A percentile compares a stretch with the other conserved stretches of the same genome.
phyloP scores from a whole-genome alignment of 2,888 invertebrate species.

The Agriopis leucophaearia region DNA sequence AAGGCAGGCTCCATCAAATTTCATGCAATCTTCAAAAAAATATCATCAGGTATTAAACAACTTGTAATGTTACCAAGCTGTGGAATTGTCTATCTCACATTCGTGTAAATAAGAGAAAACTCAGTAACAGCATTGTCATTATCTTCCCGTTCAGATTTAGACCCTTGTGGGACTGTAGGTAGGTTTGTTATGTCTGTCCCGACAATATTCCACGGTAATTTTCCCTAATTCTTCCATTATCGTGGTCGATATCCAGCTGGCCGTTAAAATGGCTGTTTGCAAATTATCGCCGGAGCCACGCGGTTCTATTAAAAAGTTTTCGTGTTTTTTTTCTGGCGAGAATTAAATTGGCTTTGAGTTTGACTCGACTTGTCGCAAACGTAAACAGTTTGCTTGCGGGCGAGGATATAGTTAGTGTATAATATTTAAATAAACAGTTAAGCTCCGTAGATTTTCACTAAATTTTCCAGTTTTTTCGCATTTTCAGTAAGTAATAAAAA shows the following conservation, averaged over 20 bases:
- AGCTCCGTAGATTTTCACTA: too few species aligned
- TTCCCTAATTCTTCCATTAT: slow-evolving; percentile 19
- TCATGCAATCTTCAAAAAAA: too few species aligned
- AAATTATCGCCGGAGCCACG: slow-evolving; percentile 17
- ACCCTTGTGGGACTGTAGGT: background rate
- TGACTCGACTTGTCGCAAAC: too few species aligned
- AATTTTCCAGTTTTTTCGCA: too few species aligned
- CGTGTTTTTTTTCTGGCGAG: slow-evolving; percentile 8
- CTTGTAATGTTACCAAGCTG: too few species aligned
- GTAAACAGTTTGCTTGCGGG: too few species aligned
- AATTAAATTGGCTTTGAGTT: background rate
- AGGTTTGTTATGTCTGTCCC: background rate
- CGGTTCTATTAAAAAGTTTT: slow-evolving; percentile 21
- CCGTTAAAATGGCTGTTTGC: slow-evolving; percentile 25
- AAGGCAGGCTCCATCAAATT: too few species aligned
- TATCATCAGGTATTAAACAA: too few species aligned
- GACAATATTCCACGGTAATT: slow-evolving; percentile 23
- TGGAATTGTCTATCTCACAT: too few species aligned
- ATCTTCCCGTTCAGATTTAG: background rate
- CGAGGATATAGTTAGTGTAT: too few species aligned
- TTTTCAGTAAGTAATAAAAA: too few species aligned
- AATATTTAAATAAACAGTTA: too few species aligned
- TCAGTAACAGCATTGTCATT: background rate
- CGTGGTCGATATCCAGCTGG: slow-evolving; percentile 4
- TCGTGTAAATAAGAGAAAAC: background rate